Evolutionary conservation across 2,113 vertebrate genomes (phyloP).

Genomic region (Caloenas nicobarica): DNA sequence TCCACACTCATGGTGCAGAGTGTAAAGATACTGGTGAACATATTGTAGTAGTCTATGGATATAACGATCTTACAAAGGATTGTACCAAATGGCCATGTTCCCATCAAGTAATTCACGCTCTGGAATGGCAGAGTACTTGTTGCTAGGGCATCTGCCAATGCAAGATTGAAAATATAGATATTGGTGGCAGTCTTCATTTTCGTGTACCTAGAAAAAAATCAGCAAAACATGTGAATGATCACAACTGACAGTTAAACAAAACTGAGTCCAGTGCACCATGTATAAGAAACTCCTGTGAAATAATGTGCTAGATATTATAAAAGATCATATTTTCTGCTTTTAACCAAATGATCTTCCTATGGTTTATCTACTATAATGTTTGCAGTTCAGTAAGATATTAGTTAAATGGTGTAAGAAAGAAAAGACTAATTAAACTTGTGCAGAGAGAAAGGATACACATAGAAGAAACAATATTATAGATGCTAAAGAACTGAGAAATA

Average conservation of each 20-base stretch:
- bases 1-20: conserved; percentile 99
- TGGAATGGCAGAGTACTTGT: conserved; percentile 98
- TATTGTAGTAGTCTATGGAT: conserved; percentile 99
- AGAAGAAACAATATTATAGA: background rate
- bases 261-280: background rate
- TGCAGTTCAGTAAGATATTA: background rate
- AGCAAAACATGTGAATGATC: background rate
- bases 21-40: conserved; percentile 99
- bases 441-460: background rate
- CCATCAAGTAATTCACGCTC: conserved; percentile 97
- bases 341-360: background rate
- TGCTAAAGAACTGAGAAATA: background rate
- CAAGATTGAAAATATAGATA: conserved; percentile 99
- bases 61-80: conserved; percentile 93
- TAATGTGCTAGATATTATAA: background rate
- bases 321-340: background rate
- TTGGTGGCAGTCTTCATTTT: conserved; percentile 99
- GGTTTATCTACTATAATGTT: background rate
- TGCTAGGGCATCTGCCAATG: conserved; percentile 92
- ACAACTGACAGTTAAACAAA: background rate
- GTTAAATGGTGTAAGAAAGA: background rate
- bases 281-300: background rate
- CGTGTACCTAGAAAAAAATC: conserved; percentile 84
- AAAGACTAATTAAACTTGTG: background rate
- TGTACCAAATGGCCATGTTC: conserved; percentile 95